phyloP scores from a whole-genome alignment of 35 echinoderm and acorn worm genomes.

The Patiria miniata region DNA sequence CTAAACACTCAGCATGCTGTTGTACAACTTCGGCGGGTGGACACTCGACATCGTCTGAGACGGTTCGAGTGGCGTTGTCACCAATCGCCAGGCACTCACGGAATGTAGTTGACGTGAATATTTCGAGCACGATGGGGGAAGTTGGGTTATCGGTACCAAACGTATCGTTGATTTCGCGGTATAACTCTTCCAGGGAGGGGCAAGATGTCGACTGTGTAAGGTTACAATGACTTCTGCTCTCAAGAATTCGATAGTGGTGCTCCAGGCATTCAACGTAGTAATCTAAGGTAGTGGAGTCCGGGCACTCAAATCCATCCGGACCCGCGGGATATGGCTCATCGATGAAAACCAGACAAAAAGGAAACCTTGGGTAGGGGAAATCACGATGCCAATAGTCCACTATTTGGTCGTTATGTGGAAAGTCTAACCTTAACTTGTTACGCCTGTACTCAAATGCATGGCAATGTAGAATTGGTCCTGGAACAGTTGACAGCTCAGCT shows the following conservation, averaged over 20 bases:
- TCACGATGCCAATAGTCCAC: neutral
- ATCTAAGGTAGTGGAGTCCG: neutral
- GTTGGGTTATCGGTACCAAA: neutral
- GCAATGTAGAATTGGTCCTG: neutral
- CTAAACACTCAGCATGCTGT: neutral
- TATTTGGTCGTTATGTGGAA: neutral
- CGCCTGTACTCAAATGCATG: neutral
- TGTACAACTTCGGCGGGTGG: neutral
- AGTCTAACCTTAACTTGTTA: neutral
- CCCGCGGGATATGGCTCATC: neutral
- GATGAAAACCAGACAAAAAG: neutral
- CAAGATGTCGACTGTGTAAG: neutral
- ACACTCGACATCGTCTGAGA: neutral
- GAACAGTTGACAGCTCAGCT: neutral
- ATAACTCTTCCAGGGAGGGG: neutral
- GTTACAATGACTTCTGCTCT: neutral
- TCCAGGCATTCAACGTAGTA: neutral
- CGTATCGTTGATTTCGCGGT: neutral
- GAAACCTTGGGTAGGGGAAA: neutral
- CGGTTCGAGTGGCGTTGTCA: neutral
- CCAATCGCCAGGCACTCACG: neutral
- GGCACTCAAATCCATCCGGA: neutral
- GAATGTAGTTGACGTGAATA: neutral
- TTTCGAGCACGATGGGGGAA: no score
- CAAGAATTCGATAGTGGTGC: neutral